Conservation (phyloP, 1,140 invertebrate species). For the Drosophila simulans region DNA sequence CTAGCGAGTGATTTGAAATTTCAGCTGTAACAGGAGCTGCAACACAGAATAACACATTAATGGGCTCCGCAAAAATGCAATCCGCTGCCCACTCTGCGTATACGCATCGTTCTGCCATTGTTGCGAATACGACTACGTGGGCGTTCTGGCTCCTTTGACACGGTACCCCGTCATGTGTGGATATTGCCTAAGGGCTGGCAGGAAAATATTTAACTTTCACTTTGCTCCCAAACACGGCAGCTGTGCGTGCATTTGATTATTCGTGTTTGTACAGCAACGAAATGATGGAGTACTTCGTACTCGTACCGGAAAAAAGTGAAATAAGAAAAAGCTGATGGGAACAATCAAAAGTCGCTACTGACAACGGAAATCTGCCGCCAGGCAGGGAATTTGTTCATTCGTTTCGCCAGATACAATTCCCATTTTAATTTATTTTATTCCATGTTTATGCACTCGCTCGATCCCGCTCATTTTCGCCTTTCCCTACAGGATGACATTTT, state of each 20-base stretch:
- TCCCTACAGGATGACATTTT: conserved; percentile 35
- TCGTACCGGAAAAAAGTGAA: conserved; percentile 3
- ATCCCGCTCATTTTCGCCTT: conserved; percentile 19
- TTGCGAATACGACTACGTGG: conserved; percentile 5
- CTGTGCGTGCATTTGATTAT: conserved; percentile 40
- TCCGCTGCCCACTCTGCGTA: conserved; percentile 30
- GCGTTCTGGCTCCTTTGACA: conserved; percentile 13
- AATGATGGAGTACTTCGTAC: not conserved
- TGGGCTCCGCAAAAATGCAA: conserved; percentile 16
- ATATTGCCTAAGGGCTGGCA: conserved; percentile 7
- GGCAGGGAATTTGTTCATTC: conserved; percentile 11
- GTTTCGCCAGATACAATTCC: conserved; percentile 17
- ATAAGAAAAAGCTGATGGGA: conserved; percentile 21
- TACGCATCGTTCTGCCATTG: conserved; percentile 17
- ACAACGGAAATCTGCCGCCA: conserved; percentile 40
- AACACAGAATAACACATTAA: conserved; percentile 27
- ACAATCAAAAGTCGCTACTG: conserved; percentile 62
- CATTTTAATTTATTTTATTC: conserved; percentile 56
- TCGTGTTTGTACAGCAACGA: conserved; percentile 24
- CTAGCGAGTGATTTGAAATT: conserved; percentile 8
- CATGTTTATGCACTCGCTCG: conserved; percentile 13
- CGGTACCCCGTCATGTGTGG: not conserved
- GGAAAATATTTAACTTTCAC: conserved; percentile 53
- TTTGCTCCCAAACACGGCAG: conserved; percentile 33
- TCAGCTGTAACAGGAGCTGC: conserved; percentile 18